A percentile compares a stretch with the other conserved stretches of the same genome.
These are phyloP conservation scores for Calyptomena viridis DNA, from an alignment of 2,113 vertebrate genomes.

Conservation along the genomic window DNA sequence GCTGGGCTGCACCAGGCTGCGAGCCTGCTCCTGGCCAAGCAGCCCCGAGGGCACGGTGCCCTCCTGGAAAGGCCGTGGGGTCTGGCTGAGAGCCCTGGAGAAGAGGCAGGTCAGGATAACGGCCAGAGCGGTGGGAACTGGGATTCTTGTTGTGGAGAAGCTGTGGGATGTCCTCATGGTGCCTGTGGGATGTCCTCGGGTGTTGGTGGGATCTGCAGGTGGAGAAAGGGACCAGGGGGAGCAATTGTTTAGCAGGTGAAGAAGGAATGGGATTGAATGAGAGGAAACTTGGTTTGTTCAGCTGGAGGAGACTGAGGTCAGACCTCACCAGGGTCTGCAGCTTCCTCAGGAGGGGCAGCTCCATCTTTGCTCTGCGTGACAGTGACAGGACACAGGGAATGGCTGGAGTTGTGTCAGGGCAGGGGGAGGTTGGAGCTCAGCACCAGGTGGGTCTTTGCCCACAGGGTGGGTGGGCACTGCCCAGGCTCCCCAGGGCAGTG, in stretches of 20 bases:
- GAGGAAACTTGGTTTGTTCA: no score
- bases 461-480: no score
- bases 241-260: not conserved
- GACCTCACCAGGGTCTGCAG: not conserved
- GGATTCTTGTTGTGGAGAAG: not conserved
- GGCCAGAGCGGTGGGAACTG: not conserved
- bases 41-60: not conserved
- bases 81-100: not conserved
- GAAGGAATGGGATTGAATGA: not conserved
- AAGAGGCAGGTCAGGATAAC: constrained; percentile 27
- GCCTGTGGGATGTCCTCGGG: fast-evolving
- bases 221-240: not conserved
- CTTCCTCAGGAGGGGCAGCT: not conserved
- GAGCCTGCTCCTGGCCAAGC: not conserved
- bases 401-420: fast-evolving
- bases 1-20: not conserved
- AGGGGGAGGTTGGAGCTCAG: fast-evolving
- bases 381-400: fast-evolving
- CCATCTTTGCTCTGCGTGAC: fast-evolving
- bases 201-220: not conserved
- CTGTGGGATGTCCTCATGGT: not conserved
- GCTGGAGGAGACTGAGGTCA: not conserved
- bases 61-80: not conserved
- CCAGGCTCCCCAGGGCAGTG: no score
- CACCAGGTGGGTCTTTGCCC: no score